Evolutionary conservation across 2,888 invertebrate species (phyloP).

Genomic region (Azorinus chamasolen): DNA sequence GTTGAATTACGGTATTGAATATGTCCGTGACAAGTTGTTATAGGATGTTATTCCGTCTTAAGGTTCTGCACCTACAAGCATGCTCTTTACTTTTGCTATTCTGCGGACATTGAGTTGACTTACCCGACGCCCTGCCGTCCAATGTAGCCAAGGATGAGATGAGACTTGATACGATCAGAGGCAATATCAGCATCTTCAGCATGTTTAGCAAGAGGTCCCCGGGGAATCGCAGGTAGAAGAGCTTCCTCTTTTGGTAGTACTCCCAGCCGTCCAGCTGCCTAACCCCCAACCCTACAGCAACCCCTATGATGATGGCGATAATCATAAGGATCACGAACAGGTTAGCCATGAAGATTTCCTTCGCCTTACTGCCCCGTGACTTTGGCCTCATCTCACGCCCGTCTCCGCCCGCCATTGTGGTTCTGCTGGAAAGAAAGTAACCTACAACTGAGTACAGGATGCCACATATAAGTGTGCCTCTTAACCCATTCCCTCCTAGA

Average conservation of each 20-base stretch:
- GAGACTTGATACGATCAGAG: slow-evolving; percentile 90
- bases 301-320: slow-evolving; percentile 87
- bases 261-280: slow-evolving; percentile 85
- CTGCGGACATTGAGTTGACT: not conserved
- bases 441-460: too few relatives aligned
- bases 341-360: slow-evolving; percentile 79
- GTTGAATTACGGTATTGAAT: too few relatives aligned
- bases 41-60: too few relatives aligned
- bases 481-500: too few relatives aligned
- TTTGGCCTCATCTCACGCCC: not conserved
- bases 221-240: slow-evolving; percentile 90
- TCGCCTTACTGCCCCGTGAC: slow-evolving; percentile 14
- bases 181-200: slow-evolving; percentile 90
- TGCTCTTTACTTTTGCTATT: too few relatives aligned
- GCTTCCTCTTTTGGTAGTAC: slow-evolving; percentile 89
- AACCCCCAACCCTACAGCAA: slow-evolving; percentile 88
- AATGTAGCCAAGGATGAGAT: slow-evolving; percentile 93
- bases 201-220: slow-evolving; percentile 90
- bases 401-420: too few relatives aligned
- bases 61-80: too few relatives aligned
- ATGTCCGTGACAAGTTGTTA: too few relatives aligned
- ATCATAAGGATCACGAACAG: slow-evolving; percentile 89
- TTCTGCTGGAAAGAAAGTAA: too few relatives aligned
- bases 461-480: too few relatives aligned
- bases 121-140: slow-evolving; percentile 93